Evolutionary conservation across 2,113 vertebrate genomes (phyloP), one percentile per base, ranked within the genome.

Genomic region (Chaenocephalus aceratus): DNA sequence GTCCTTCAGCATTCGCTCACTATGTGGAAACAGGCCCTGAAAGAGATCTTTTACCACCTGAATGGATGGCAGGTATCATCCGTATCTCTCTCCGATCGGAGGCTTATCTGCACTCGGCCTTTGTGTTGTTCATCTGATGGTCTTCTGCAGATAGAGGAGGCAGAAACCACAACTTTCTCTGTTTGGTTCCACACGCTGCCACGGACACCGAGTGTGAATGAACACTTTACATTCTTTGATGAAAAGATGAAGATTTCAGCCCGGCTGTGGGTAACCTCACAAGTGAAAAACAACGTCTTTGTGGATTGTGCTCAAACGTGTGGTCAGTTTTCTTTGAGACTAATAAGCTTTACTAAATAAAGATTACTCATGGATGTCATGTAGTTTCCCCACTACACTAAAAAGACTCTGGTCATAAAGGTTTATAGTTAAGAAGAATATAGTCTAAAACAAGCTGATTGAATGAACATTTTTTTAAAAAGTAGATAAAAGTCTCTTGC

Each of bases 151-250:
- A 82, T 64, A 21, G 63, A 3, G 53, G 23, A 0, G 62, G 60
- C 14, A 46, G 2, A 58, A 0, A 46, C 16, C 79, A 46, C 10
- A 60, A 83, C 76, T 86, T 83, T 83, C 79, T 62, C 81, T 21
- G 16, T 10, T 18, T 48, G 51, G 69, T 73, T 16, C 51, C 2
- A 16, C 30, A 61, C 26, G 4, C 54, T 3, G 68, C 53, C 1
- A 57, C 41, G 77, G 41, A 12, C 10, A 23, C 23, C 60, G 83
- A 15, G 75, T 61, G 75, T 82, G 77, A 87, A 85, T 60, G 56
- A 69, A 30, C 69, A 49, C 63, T 5, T 65, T 0, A 16, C 69
- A 73, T 72, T 71, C 26, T 59, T 70, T 58, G 78, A 84, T 88
- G 72, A 4, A 75, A 10, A 77, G 69, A 77, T 79, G 69, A 6